Conservation (phyloP, 2,113 vertebrate genomes). For the Tretioscincus oriximinensis region DNA sequence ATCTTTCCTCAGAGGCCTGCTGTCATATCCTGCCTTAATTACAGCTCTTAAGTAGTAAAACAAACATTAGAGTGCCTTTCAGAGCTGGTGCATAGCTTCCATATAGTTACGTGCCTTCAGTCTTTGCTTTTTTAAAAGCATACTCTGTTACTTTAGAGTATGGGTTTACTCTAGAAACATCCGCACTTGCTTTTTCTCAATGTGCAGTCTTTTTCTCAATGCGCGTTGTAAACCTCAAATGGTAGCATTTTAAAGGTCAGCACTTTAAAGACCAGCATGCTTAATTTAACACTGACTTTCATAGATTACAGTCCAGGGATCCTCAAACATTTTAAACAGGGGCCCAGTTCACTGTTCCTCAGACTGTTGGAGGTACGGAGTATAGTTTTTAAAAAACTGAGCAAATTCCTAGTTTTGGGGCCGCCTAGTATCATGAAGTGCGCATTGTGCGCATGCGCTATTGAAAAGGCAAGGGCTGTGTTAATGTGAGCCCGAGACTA, state of each 20-base stretch:
- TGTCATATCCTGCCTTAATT: slow-evolving; percentile 32
- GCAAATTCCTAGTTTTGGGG: too few relatives aligned
- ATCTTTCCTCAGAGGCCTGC: slow-evolving; percentile 24
- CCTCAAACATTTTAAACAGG: too few relatives aligned
- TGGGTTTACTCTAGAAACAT: neutral
- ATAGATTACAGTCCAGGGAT: neutral
- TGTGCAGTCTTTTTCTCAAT: neutral
- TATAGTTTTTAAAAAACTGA: too few relatives aligned
- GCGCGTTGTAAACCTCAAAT: neutral
- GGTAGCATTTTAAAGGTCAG: too few relatives aligned
- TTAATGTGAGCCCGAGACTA: too few relatives aligned
- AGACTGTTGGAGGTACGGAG: too few relatives aligned
- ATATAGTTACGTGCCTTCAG: neutral
- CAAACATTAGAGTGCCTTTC: neutral
- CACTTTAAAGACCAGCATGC: neutral
- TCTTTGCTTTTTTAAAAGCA: neutral
- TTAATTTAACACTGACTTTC: neutral
- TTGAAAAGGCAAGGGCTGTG: too few relatives aligned
- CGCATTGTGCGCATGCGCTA: too few relatives aligned
- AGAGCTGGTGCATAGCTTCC: neutral
- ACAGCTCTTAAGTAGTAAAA: slow-evolving; percentile 16
- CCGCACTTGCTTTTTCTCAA: neutral
- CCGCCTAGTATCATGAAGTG: too few relatives aligned
- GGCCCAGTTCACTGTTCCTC: too few relatives aligned
- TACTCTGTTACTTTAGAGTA: neutral